phyloP scores from a whole-genome alignment of 1,140 invertebrate species.

The Polyergus mexicanus region DNA sequence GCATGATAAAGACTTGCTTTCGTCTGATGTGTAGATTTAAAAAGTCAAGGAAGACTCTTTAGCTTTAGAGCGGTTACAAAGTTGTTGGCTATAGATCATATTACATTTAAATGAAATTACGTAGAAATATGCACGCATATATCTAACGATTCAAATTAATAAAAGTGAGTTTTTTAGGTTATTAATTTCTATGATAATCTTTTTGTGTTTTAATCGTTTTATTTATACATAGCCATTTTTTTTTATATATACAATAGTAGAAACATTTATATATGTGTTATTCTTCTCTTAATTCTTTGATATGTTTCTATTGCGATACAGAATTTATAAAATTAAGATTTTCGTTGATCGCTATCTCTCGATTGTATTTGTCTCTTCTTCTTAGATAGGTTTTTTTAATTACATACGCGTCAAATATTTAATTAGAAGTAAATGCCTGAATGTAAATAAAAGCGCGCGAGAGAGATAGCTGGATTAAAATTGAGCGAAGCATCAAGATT shows the following conservation, averaged over 20 bases:
- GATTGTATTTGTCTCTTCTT: not conserved
- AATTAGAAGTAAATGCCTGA: not conserved
- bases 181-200: not conserved
- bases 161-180: not conserved
- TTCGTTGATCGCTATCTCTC: not conserved
- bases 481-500: conserved; percentile 38
- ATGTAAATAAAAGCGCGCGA: conserved; percentile 12
- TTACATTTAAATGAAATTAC: not conserved
- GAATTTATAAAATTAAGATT: conserved; percentile 28
- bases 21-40: conserved; percentile 31
- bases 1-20: conserved; percentile 39
- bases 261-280: not conserved
- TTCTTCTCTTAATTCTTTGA: not conserved
- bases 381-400: conserved; percentile 43
- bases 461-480: conserved; percentile 23
- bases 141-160: not conserved
- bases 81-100: conserved; percentile 8
- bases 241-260: too few relatives aligned
- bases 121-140: not conserved
- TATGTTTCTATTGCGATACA: not conserved
- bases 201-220: not conserved
- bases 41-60: conserved; percentile 42
- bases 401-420: conserved; percentile 39
- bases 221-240: not conserved
- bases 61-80: not conserved